These are phyloP conservation scores for Iphiclides podalirius DNA, from an alignment of 2,888 invertebrate species.

Conservation along the genomic window DNA sequence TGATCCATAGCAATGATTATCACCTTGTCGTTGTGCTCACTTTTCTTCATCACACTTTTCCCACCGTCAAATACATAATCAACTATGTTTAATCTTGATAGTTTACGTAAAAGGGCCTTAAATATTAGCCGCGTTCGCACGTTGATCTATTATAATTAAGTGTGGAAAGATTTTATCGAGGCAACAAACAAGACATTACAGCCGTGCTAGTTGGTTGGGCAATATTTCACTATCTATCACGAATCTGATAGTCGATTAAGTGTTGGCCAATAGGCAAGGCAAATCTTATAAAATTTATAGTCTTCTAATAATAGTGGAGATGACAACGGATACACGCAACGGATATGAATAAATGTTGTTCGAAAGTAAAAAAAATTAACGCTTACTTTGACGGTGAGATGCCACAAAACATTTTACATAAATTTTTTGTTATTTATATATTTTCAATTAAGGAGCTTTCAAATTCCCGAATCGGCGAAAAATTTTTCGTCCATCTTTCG, in stretches of 20 bases:
- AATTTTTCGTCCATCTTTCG: too few species aligned
- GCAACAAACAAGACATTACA: slow-evolving; percentile 4
- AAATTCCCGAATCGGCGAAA: too few species aligned
- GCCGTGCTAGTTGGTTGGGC: neutral
- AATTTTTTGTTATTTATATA: too few species aligned
- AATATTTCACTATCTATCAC: slow-evolving; percentile 1
- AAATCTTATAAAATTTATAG: neutral
- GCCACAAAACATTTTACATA: too few species aligned
- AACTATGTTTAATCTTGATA: slow-evolving; percentile 2
- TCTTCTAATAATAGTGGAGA: neutral
- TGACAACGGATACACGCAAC: too few species aligned
- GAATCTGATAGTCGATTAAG: neutral
- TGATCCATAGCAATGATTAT: too few species aligned
- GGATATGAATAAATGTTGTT: too few species aligned
- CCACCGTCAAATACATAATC: neutral
- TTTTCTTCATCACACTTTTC: too few species aligned
- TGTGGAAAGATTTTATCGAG: slow-evolving; percentile 19
- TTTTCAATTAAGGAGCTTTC: too few species aligned
- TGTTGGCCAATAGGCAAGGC: neutral
- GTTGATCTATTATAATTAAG: slow-evolving; percentile 19
- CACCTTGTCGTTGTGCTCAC: too few species aligned
- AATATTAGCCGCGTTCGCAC: slow-evolving; percentile 5
- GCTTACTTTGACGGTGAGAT: too few species aligned
- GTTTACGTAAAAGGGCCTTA: slow-evolving; percentile 4
- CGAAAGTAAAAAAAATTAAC: too few species aligned